Evolutionary conservation across 1,140 invertebrate genomes (phyloP), one percentile per base, ranked within the genome.

Genomic region (Lethocerus indicus): DNA sequence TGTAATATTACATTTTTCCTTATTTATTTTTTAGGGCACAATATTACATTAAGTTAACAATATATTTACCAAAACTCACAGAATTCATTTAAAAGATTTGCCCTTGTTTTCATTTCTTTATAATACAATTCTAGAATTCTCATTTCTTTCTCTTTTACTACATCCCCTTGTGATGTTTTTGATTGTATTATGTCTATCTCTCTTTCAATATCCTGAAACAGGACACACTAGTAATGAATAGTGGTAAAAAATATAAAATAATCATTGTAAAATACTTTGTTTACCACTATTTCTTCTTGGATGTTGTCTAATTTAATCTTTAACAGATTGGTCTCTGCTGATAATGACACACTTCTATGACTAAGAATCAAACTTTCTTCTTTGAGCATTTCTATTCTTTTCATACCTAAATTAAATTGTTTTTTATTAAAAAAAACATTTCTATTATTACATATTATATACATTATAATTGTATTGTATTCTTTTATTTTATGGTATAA

Each of bases 31-130:
- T 4, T 29, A 13, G 6, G n/a, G n/a, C n/a, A n/a, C n/a, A n/a
- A n/a, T n/a, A n/a, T n/a, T n/a, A n/a, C n/a, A n/a, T n/a, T n/a
- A n/a, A n/a, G n/a, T n/a, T n/a, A n/a, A n/a, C n/a, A n/a, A n/a
- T n/a, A n/a, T n/a, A n/a, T n/a, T n/a, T n/a, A n/a, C 14, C 14
- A 39, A n/a, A 36, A 39, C 47, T 48, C 40, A 48, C 47, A 48
- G 16, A 39, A 48, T 25, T 1, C 13, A 4, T 48, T 14, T 3
- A 48, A 26, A 3, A 18, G 2, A 9, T 39, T 2, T 37, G 26
- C 16, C 6, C 24, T 20, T 14, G 16, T 25, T 25, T 39, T 24
- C 32, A 48, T 39, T 14, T 48, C 36, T 48, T 48, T 23, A 25
- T 39, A 39, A 48, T 39, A 39, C 18, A n/a, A 4, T 39, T 48